Percentiles rank a stretch among this genome's conserved stretches.
These are phyloP conservation scores for Rhagologus leucostigma DNA, from an alignment of 2,113 vertebrate species.

Conservation along the genomic window DNA sequence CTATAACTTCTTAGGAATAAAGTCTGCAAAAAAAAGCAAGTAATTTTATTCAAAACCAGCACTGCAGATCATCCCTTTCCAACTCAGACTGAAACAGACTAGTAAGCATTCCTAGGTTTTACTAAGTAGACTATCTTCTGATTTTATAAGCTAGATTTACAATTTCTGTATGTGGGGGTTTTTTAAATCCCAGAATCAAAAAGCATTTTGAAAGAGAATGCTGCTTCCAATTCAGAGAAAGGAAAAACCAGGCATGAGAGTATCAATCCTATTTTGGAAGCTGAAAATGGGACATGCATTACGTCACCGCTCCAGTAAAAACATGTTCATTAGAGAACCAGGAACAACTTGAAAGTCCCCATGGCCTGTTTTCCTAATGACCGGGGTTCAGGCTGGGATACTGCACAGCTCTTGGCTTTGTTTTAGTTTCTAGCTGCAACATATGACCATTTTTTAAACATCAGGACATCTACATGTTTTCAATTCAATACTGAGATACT, in stretches of 20 bases:
- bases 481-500: background rate
- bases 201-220: background rate
- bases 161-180: fast-evolving
- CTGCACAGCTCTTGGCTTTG: background rate
- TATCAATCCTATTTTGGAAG: background rate
- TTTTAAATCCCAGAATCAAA: background rate
- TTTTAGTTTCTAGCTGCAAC: background rate
- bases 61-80: background rate
- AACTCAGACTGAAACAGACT: background rate
- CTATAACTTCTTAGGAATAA: background rate
- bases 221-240: background rate
- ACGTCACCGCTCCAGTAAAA: background rate
- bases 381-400: background rate
- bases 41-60: background rate
- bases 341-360: background rate
- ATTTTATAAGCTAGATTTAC: background rate
- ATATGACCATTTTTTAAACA: background rate
- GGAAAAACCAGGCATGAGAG: background rate
- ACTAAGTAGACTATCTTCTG: background rate
- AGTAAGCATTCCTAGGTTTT: background rate
- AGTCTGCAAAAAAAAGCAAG: background rate
- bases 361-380: background rate
- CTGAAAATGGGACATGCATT: background rate
- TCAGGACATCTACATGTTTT: background rate
- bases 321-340: background rate